A percentile compares a stretch with the other conserved stretches of the same genome.
These are phyloP conservation scores for Chrysemys picta DNA, from an alignment of 2,113 vertebrate genomes.

Conservation along the genomic window DNA sequence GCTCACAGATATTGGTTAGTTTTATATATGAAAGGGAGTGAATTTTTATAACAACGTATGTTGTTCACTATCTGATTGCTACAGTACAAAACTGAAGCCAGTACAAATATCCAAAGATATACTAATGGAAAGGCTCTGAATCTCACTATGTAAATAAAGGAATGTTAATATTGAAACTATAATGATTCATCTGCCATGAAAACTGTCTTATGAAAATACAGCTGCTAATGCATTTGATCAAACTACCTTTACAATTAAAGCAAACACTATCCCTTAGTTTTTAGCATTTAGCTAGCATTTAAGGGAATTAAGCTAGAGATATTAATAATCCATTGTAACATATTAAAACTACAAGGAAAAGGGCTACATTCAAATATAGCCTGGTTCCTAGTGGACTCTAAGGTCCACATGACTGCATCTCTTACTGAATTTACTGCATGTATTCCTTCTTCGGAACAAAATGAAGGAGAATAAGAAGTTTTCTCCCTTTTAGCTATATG, in stretches of 20 bases:
- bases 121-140: not conserved
- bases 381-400: not conserved
- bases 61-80: not conserved
- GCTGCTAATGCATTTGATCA: no score
- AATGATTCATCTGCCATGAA: not conserved
- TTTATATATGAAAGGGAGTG: not conserved
- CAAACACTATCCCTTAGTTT: not conserved
- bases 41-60: not conserved
- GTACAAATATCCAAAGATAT: not conserved
- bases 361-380: not conserved
- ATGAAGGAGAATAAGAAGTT: not conserved
- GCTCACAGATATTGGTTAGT: not conserved
- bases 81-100: not conserved
- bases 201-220: rapidly evolving
- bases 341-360: not conserved
- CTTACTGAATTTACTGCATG: not conserved
- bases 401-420: not conserved
- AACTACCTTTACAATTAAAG: not conserved
- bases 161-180: not conserved
- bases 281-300: slow-evolving; percentile 6
- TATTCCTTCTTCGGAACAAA: slow-evolving; percentile 23
- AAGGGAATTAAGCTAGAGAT: not conserved
- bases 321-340: slow-evolving; percentile 5
- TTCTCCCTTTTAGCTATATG: not conserved
- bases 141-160: not conserved